Base-by-base conservation (phyloP, 2,888 invertebrate species). In the Chirona hameri region DNA sequence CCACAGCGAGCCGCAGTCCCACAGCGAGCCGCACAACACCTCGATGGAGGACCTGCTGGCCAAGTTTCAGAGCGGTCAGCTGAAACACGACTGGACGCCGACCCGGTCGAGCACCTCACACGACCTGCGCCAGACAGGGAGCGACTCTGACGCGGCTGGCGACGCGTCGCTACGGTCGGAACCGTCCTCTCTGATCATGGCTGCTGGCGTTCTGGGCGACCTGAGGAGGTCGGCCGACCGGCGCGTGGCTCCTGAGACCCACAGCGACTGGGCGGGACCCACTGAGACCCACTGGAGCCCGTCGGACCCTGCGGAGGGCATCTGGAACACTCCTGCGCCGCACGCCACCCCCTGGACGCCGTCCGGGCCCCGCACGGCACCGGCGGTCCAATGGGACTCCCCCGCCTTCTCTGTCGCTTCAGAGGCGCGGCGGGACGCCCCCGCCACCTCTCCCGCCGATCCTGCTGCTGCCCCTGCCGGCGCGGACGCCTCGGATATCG, bases 31-130 rank as follows among this genome's bases (percentile, higher is more conserved):
- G 69, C 24, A 79, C 31, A 82, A 84, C 46, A 82, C 84, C 12
- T 89, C 88, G 83, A 88, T 89, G 0, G 89, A 88, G 84, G 89
- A 89, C 84, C 85, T 90, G 1, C 84, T 89, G 57, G 89, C 89
- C 1, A 89, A 89, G 84, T 89, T 89, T 84, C 89, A 90, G 83
- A 86, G 87, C 18, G 82, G 81, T 24, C 72, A 81, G 79, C 84
- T 83, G 48, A 79, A 82, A 69, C 82, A 82, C 72, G 85, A 84
- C n/a, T 82, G 83, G 60, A 79, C 72, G 3, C 31, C 83, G 60
- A 21, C 10, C 18, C 15, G 39, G 14, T 21, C 27, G 14, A 46
- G 27, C 7, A 15, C 76, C 46, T 39, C 12, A 29, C 72, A 18
- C 79, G 81, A 14, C 52, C 29, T 15, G 57, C 81, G 21, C 24